Percentiles rank a stretch among this genome's conserved stretches.
phyloP scores from a whole-genome alignment of 2,888 invertebrate species.

The Vannuccia rotundouncinata region DNA sequence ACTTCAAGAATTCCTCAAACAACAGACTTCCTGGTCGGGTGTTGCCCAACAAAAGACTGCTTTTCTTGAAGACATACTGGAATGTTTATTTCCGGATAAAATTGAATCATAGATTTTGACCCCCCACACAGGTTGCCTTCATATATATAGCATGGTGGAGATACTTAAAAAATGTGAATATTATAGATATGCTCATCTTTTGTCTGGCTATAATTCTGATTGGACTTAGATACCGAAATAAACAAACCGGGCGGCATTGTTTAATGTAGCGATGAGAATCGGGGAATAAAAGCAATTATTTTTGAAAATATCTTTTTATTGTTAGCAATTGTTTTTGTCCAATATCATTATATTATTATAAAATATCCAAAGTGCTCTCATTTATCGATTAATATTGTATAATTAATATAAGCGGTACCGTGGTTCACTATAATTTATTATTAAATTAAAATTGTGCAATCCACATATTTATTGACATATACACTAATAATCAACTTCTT shows the following conservation, averaged over 20 bases:
- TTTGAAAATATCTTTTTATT: no score
- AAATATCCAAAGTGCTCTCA: no score
- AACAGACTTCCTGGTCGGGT: not conserved
- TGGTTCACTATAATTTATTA: no score
- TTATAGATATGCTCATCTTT: not conserved
- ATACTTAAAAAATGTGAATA: not conserved
- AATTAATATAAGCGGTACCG: no score
- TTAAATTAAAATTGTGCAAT: no score
- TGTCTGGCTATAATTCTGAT: not conserved
- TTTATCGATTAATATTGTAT: no score
- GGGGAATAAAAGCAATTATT: no score
- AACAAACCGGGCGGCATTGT: not conserved
- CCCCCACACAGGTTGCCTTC: not conserved
- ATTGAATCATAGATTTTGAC: not conserved
- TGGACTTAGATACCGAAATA: not conserved
- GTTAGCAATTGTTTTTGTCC: no score
- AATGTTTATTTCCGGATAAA: not conserved
- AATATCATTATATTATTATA: no score
- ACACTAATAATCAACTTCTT: no score
- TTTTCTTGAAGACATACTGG: not conserved
- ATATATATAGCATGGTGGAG: not conserved
- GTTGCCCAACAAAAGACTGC: not conserved
- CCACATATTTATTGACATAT: no score
- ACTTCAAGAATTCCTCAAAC: no score
- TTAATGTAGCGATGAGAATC: not conserved